Conservation (phyloP, 2,113 vertebrate genomes). For the Oxyruncus cristatus region DNA sequence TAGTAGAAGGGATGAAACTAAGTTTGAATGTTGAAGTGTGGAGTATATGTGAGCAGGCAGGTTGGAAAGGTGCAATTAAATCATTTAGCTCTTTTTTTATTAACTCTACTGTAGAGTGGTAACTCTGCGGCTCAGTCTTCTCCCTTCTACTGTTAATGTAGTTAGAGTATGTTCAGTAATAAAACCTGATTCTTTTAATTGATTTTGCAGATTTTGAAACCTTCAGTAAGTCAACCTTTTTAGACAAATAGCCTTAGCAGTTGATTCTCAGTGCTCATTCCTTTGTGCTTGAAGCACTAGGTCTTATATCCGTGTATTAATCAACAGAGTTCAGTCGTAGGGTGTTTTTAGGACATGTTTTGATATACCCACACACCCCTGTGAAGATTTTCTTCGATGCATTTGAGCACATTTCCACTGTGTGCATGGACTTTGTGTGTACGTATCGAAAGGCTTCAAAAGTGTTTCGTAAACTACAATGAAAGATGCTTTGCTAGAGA, state of each 20-base stretch:
- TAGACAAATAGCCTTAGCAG: background rate
- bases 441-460: background rate
- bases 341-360: background rate
- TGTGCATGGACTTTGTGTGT: background rate
- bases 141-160: background rate
- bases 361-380: background rate
- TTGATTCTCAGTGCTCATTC: background rate
- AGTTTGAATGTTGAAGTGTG: constrained; percentile 27
- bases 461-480: background rate
- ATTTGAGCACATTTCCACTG: background rate
- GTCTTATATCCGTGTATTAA: background rate
- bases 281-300: background rate
- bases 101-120: background rate
- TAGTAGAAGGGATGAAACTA: constrained; percentile 45
- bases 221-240: background rate
- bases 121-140: background rate
- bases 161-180: background rate
- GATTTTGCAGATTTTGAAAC: constrained; percentile 24
- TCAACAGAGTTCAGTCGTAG: background rate
- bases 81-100: background rate
- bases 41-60: constrained; percentile 12
- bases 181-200: constrained; percentile 15
- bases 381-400: background rate
- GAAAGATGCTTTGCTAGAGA: background rate
- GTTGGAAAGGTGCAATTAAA: constrained; percentile 64